A percentile compares a stretch with the other conserved stretches of the same genome.
Conservation (phyloP, 2,888 invertebrate species). For the Gibbula magus region DNA sequence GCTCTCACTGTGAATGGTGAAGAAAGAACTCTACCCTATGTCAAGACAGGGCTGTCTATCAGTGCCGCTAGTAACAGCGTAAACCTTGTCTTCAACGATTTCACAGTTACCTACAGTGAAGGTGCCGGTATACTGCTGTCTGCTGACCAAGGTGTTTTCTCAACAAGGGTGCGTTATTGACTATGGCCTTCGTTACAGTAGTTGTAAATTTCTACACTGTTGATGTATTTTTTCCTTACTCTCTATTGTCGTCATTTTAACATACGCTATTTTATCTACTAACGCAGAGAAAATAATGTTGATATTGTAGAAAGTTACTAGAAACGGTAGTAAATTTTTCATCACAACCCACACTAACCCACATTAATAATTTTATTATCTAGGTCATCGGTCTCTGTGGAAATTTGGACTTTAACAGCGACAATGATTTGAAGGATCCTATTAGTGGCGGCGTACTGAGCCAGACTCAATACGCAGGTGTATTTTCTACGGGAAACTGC, state of each 20-base stretch:
- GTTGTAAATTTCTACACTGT: too few species aligned
- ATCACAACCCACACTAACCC: not conserved
- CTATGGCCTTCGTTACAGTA: too few species aligned
- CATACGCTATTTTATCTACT: too few species aligned
- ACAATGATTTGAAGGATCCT: conserved; percentile 2
- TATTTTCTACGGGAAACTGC: not conserved
- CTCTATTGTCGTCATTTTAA: too few species aligned
- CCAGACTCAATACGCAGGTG: not conserved
- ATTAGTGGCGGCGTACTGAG: not conserved
- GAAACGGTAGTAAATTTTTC: too few species aligned
- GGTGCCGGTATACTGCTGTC: not conserved
- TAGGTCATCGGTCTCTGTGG: conserved; percentile 12
- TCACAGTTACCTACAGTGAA: not conserved
- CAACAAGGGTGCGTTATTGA: not conserved
- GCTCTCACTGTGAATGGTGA: not conserved
- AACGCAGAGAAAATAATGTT: too few species aligned
- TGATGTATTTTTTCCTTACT: too few species aligned
- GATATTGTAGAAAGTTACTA: too few species aligned
- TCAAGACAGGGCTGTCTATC: not conserved
- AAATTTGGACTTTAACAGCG: not conserved
- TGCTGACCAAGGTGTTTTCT: not conserved
- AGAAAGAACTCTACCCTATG: not conserved
- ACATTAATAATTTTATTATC: not conserved
- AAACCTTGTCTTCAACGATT: not conserved
- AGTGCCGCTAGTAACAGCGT: not conserved